These are phyloP conservation scores for Heterodera filipjevi DNA, from an alignment of 2,888 invertebrate species.

Conservation along the genomic window DNA sequence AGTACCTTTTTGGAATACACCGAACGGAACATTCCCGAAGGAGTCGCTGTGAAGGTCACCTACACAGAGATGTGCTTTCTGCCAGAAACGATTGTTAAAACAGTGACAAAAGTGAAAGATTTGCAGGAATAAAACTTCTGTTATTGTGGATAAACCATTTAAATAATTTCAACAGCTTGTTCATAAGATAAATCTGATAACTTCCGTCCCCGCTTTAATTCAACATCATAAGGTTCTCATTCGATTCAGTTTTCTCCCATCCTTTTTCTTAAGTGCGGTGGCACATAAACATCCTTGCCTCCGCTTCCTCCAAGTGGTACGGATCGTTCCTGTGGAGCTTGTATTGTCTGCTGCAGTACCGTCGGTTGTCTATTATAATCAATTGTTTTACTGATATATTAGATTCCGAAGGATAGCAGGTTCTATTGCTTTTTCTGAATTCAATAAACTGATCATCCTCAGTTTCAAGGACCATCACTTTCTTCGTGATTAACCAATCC, in stretches of 20 bases:
- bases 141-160: background rate
- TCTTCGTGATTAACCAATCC: no score
- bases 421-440: no score
- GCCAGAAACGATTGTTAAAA: conserved; percentile 25
- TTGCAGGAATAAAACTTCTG: background rate
- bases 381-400: no score
- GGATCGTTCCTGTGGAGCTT: background rate
- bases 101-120: background rate
- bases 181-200: background rate
- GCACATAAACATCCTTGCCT: conserved; percentile 44
- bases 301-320: background rate
- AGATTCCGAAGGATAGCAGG: no score
- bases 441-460: no score
- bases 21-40: conserved; percentile 94
- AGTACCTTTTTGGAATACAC: conserved; percentile 94
- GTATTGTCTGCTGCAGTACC: background rate
- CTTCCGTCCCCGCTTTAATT: background rate
- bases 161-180: background rate
- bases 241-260: conserved; percentile 7
- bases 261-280: conserved; percentile 49
- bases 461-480: no score
- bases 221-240: background rate
- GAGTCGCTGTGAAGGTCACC: conserved; percentile 81
- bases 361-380: background rate
- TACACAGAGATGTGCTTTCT: conserved; percentile 41